These are phyloP conservation scores for Beroe ovata DNA, from an alignment of 37 sponge, comb jelly and placozoan genomes.

Conservation along the genomic window DNA sequence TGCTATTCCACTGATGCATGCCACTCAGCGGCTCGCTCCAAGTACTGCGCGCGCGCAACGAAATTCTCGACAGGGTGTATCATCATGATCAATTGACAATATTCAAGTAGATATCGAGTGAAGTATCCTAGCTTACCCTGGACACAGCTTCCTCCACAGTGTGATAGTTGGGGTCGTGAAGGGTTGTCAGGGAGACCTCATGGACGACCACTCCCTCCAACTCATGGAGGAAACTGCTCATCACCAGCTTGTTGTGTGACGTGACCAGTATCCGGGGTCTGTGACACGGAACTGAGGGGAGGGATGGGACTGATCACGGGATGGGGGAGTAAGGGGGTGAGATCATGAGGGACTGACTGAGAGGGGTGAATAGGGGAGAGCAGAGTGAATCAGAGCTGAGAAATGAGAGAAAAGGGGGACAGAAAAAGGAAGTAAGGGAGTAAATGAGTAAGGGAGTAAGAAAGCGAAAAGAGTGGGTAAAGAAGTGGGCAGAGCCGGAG, in stretches of 20 bases:
- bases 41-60: too few species aligned
- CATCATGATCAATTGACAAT: too few species aligned
- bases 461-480: not conserved
- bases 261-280: constrained; percentile 25
- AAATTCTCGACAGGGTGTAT: too few species aligned
- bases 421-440: not conserved
- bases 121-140: too few species aligned
- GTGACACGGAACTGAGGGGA: constrained; percentile 39
- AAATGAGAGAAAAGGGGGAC: not conserved
- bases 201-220: constrained; percentile 16
- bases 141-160: constrained; percentile 32
- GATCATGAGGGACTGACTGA: not conserved
- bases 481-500: not conserved
- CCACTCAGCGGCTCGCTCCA: too few species aligned
- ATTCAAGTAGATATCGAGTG: too few species aligned
- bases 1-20: too few species aligned
- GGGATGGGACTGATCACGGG: too few species aligned
- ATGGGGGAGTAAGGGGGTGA: not conserved
- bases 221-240: constrained; percentile 40
- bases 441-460: not conserved
- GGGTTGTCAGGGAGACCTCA: constrained; percentile 24
- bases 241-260: constrained; percentile 33
- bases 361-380: not conserved
- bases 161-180: constrained; percentile 52
- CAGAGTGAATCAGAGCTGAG: not conserved